Percentiles rank a stretch among this genome's conserved stretches.
phyloP scores from a whole-genome alignment of 2,797 vertebrate genomes.

The Periparus ater region DNA sequence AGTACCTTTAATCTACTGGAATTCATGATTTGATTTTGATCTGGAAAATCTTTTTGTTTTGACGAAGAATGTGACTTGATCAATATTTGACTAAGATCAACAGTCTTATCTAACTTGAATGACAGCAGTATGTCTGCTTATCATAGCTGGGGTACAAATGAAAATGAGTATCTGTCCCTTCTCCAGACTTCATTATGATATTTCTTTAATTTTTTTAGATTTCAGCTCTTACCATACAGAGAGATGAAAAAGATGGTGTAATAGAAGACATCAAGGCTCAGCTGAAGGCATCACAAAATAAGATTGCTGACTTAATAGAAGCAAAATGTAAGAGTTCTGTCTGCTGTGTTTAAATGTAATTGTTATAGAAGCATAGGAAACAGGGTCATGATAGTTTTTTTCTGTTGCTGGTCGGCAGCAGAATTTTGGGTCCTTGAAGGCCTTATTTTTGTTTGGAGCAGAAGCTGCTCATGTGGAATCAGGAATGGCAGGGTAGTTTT shows the following conservation, averaged over 20 bases:
- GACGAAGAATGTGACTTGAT: background rate
- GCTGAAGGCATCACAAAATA: constrained; percentile 78
- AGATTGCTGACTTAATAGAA: constrained; percentile 78
- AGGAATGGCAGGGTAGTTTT: background rate
- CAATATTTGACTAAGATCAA: background rate
- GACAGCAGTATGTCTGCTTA: background rate
- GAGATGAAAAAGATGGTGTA: constrained; percentile 78
- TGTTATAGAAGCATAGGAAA: background rate
- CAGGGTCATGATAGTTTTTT: background rate
- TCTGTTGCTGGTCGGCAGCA: no score
- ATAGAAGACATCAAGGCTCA: constrained; percentile 76
- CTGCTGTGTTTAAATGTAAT: background rate
- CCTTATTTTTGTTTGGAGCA: background rate
- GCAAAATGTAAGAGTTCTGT: constrained; percentile 79
- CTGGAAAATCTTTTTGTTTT: background rate
- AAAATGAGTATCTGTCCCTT: background rate
- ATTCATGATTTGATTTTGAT: background rate
- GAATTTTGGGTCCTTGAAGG: background rate
- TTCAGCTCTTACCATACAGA: constrained; percentile 74
- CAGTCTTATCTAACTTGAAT: background rate
- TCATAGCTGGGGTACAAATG: background rate
- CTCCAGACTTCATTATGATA: background rate
- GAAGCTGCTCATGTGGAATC: background rate
- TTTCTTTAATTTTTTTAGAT: constrained; percentile 78
- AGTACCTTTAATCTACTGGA: background rate